Base-by-base conservation (phyloP, 2,113 vertebrate species). In the Varanus komodoensis region DNA sequence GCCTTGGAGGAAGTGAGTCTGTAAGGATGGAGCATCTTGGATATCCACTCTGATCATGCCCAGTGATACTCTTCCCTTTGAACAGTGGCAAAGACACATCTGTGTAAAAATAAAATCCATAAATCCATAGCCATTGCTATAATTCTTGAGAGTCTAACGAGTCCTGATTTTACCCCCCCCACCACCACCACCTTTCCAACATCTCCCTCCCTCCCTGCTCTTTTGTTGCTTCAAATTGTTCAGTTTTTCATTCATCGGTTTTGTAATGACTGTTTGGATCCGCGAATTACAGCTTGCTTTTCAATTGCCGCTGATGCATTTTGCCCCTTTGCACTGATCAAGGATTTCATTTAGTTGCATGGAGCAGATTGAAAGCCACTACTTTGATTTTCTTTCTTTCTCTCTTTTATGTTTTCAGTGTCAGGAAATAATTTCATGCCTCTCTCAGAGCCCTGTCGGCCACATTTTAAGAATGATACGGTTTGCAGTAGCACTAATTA, bases 371-470 rank as follows among this genome's bases (percentile, higher is more conserved):
- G 11, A 52, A 79, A 75, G 21, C 27, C 52, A 64, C 44, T 14
- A 29, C 75, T 86, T 82, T 32, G 1, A 0, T 27, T 48, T 50
- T 69, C 64, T 57, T 64, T 64, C 17, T 64, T 68, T 67, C 29
- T 85, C 90, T 34, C 78, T 82, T 84, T 57, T 12, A 78, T 67
- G 23, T 89, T 89, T 88, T 88, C 69, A 64, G 27, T 84, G 64
- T 50, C 78, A 83, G 77, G 61, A 64, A 90, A 81, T 86, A 79
- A 90, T 75, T 44, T 17, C 83, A 79, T 80, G 64, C 83, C n/a
- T 79, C 79, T 89, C 57, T 44, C 44, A 71, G 74, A 69, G 83
- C 14, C 44, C 75, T 75, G 12, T 71, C 50, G 29, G 15, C 1
- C 81, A 32, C 54, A 75, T 19, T 44, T 92, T 87, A 89, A 92